A percentile compares a stretch with the other conserved stretches of the same genome.
Evolutionary conservation across 1,140 invertebrate species (phyloP).

Genomic region (Drosophila nannoptera): DNA sequence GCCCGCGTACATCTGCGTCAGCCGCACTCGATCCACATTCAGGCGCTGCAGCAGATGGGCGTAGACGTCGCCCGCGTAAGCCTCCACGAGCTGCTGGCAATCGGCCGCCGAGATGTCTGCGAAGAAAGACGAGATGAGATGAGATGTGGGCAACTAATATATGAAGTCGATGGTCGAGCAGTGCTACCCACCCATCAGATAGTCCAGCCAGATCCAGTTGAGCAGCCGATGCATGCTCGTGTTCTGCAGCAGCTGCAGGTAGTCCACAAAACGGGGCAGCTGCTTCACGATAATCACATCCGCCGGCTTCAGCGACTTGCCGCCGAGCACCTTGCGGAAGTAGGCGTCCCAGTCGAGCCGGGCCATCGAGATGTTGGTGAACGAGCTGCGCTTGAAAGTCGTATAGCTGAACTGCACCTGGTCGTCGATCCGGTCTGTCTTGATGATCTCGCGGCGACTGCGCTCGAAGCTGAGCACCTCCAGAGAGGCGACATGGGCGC

Average conservation of each 20-base stretch:
- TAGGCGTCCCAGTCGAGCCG: constrained; percentile 68
- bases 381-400: constrained; percentile 57
- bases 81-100: constrained; percentile 60
- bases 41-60: constrained; percentile 60
- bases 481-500: constrained; percentile 60
- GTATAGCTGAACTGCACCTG: constrained; percentile 65
- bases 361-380: constrained; percentile 45
- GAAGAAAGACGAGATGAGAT: neutral
- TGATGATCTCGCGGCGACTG: constrained; percentile 63
- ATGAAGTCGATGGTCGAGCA: neutral
- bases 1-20: constrained; percentile 63
- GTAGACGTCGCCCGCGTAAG: constrained; percentile 59
- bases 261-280: constrained; percentile 55
- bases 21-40: constrained; percentile 47
- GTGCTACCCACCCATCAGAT: constrained; percentile 64
- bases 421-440: constrained; percentile 53
- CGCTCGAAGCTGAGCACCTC: constrained; percentile 72
- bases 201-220: constrained; percentile 75
- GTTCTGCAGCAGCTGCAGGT: constrained; percentile 59
- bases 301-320: constrained; percentile 53
- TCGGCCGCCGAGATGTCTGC: constrained; percentile 51
- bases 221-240: constrained; percentile 65
- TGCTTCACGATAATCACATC: constrained; percentile 63
- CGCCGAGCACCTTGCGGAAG: constrained; percentile 59
- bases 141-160: too few relatives aligned